phyloP scores from a whole-genome alignment of 2,113 vertebrate genomes.

The Amblyornis subalaris region DNA sequence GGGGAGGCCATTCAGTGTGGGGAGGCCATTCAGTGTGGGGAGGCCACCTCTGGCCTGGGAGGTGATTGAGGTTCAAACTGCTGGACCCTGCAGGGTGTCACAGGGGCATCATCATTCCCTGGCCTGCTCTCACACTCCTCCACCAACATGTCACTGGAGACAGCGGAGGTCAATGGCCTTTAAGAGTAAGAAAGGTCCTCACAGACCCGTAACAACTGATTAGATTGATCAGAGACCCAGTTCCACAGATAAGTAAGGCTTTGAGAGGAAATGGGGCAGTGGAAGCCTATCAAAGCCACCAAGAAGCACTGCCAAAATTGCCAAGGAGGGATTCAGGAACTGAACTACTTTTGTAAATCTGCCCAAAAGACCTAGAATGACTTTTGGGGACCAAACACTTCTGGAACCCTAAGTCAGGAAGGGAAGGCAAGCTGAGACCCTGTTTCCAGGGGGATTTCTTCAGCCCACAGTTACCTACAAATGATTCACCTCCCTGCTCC shows the following conservation, averaged over 20 bases:
- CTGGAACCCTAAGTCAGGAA: neutral
- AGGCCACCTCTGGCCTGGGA: neutral
- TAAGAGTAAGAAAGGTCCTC: neutral
- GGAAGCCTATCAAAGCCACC: neutral
- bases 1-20: neutral
- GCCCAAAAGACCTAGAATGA: neutral
- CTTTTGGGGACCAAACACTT: neutral
- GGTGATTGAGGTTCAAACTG: neutral
- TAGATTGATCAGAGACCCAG: neutral
- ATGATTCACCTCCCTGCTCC: neutral
- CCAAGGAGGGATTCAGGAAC: neutral
- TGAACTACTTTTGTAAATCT: neutral
- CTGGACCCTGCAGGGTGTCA: neutral
- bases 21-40: neutral
- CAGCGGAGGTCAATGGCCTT: neutral
- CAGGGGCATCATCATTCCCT: neutral
- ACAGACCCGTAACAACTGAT: neutral
- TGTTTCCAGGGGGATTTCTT: neutral
- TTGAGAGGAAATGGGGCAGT: neutral
- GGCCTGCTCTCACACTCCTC: neutral
- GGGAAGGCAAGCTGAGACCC: neutral
- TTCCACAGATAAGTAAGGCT: neutral
- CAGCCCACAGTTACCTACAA: neutral
- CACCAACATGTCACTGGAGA: neutral
- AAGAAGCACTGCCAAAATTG: neutral